Percentiles rank a stretch among this genome's conserved stretches.
These are phyloP conservation scores for Cettia cetti DNA, from an alignment of 2,113 vertebrate genomes.

Conservation along the genomic window DNA sequence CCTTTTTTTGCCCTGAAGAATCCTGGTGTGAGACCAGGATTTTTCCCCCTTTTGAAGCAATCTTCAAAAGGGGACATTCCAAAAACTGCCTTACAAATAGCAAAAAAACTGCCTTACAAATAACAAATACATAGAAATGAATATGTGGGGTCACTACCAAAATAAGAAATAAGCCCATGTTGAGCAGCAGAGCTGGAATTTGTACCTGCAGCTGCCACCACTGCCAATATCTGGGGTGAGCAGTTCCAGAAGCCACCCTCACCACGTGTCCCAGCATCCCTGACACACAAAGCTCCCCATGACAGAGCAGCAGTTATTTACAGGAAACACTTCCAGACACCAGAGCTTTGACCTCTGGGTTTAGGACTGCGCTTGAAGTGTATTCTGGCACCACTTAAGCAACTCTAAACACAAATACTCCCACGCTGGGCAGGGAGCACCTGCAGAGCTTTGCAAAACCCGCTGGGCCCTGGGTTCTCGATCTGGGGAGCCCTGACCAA, in stretches of 20 bases:
- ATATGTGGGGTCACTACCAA: accelerated
- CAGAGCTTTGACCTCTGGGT: background rate
- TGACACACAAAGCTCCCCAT: accelerated
- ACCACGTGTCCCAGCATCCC: accelerated
- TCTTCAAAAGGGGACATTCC: background rate
- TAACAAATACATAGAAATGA: background rate
- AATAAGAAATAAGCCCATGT: background rate
- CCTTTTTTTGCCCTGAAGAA: conserved; percentile 63
- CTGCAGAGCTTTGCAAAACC: background rate
- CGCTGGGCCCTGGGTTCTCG: accelerated
- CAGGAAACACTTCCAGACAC: background rate
- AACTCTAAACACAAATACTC: background rate
- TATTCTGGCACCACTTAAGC: background rate
- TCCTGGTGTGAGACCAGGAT: conserved; percentile 63
- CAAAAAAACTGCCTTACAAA: background rate
- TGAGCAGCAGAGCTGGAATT: background rate
- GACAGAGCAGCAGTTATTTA: background rate
- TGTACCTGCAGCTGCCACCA: background rate
- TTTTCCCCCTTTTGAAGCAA: background rate
- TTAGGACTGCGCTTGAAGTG: background rate
- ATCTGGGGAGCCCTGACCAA: accelerated
- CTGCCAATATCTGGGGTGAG: accelerated
- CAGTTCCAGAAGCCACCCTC: background rate
- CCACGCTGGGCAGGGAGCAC: background rate
- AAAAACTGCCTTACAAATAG: no score